Evolutionary conservation across 2,888 invertebrate genomes (phyloP), one percentile per base, ranked within the genome.

Genomic region (Neoscelio sp.): DNA sequence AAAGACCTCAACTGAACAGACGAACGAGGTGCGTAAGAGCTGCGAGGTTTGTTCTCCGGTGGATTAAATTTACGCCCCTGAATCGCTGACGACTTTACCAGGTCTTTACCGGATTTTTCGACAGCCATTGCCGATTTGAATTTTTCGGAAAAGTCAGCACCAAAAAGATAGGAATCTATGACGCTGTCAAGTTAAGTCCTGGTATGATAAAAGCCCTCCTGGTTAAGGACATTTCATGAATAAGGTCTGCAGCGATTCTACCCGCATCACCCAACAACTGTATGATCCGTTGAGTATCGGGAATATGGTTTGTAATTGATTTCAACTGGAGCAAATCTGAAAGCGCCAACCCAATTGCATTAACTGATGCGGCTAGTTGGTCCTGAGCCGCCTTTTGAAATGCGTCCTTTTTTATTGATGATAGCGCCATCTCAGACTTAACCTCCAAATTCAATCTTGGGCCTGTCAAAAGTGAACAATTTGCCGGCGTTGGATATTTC

Each of bases 201-300:
- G 35, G 35, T 3, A n/a, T 35, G n/a, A 48, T 48, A 12, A n/a
- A 48, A 10, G 17, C 4, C n/a, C 12, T 54, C 7, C 54, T 35
- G 3, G 38, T 35, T 6, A 35, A 2, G 1, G 54, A 54, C 35
- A 54, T 18, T 18, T 54, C 20, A 6, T 38, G 35, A 5, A 35
- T 1, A 0, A 54, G 10, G 10, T 54, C 35, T 2, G 35, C 18
- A 6, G 4, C 17, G 2, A 54, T 8, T 4, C 54, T 13, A 1
- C 35, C 54, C 1, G 54, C 18, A 35, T 35, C 20, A n/a, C 54
- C 54, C 10, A 46, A 23, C 12, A 46, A 46, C n/a, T n/a, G n/a
- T n/a, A n/a, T n/a, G n/a, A n/a, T n/a, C n/a, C n/a, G n/a, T n/a
- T n/a, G n/a, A n/a, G n/a, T n/a, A n/a, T n/a, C n/a, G n/a, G n/a